Conservation (phyloP, 2,888 invertebrate genomes). For the Eupelmus urozonus region DNA sequence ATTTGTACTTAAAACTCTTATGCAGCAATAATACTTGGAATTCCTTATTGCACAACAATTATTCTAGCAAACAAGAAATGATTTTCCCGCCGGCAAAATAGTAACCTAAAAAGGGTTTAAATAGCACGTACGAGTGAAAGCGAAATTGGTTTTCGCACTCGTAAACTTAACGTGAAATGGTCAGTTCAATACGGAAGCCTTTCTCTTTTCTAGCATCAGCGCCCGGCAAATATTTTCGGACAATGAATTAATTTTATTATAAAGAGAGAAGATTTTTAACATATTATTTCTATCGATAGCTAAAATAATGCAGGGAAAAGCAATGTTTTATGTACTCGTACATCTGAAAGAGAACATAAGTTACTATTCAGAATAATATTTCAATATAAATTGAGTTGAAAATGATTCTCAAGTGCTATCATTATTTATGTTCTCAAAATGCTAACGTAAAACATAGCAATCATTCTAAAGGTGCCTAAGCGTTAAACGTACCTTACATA, state of each 20-base stretch:
- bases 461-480: too few relatives aligned
- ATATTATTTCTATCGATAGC: too few relatives aligned
- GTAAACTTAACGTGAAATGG: conserved; percentile 24
- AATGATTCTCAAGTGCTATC: too few relatives aligned
- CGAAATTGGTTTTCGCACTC: conserved; percentile 45
- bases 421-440: too few relatives aligned
- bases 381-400: too few relatives aligned
- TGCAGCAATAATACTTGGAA: background rate
- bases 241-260: conserved; percentile 21
- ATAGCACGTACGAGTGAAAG: conserved; percentile 41
- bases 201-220: conserved; percentile 45
- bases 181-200: conserved; percentile 36
- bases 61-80: conserved; percentile 19
- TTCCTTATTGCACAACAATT: conserved; percentile 25
- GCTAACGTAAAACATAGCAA: too few relatives aligned
- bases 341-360: too few relatives aligned
- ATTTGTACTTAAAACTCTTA: background rate
- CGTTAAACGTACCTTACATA: too few relatives aligned
- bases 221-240: conserved; percentile 22
- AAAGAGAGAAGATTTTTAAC: conserved; percentile 2
- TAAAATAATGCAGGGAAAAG: too few relatives aligned
- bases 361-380: too few relatives aligned
- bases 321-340: too few relatives aligned
- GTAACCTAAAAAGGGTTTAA: conserved; percentile 35
- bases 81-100: conserved; percentile 20